Base-by-base conservation (phyloP, 2,888 invertebrate species). In the Drosophila testacea region DNA sequence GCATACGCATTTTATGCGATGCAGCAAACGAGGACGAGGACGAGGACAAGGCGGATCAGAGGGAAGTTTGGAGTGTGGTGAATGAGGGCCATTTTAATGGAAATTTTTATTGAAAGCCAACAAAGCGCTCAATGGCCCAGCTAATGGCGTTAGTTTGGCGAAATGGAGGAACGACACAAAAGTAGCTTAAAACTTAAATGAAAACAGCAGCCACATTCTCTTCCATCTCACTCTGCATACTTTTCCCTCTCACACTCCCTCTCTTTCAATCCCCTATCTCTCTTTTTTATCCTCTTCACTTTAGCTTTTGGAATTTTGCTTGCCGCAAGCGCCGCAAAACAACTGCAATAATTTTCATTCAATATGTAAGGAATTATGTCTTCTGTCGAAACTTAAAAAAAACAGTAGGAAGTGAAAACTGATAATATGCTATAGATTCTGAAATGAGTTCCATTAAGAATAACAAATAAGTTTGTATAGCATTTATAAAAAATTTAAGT, bases 91-190 rank as follows among this genome's bases (percentile, higher is more conserved):
- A 86, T 83, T 83, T 83, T 85, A 83, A 86, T 83, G 88, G 83
- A 88, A 85, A 83, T 86, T 88, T 83, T 83, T 83, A 83, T 88
- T 83, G 83, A 88, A 83, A 83, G 83, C 88, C 83, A 83, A 88
- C 83, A 83, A 83, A 88, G 86, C 83, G 88, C 83, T 83, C 88
- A 88, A 83, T 88, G 88, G 88, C 77, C 81, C 81, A 78, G 88
- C 88, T 88, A 83, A 83, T 83, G 88, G 83, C 88, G 82, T 87
- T 82, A 84, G 88, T 82, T 82, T 87, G 79, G 70, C 72, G 52
- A 76, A 87, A 79, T 62, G 67, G 64, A 30, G 65, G 52, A 62
- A 63, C 68, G 57, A 65, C 71, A 77, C 71, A 62, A 73, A 84
- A 82, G 82, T 82, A 84, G 79, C 88, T 84, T 82, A 82, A 87